Conservation (phyloP, 2,888 invertebrate species). For the Cosmorhoe ocellata region DNA sequence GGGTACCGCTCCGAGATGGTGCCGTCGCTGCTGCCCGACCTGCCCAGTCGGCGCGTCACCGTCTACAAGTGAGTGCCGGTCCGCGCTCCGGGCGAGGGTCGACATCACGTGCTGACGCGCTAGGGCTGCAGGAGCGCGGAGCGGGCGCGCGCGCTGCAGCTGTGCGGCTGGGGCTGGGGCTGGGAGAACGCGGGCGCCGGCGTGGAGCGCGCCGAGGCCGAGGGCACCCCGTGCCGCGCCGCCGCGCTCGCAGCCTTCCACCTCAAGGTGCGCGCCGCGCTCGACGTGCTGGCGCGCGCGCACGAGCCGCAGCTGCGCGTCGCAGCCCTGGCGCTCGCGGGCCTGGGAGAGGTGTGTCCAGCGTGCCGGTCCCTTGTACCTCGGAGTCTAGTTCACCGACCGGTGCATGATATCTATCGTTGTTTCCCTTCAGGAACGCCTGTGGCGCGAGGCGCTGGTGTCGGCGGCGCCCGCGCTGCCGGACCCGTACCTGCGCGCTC, state of each 20-base stretch:
- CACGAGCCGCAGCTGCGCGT: conserved; percentile 61
- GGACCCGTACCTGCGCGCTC: conserved; percentile 95
- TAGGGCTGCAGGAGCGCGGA: conserved; percentile 83
- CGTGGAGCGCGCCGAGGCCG: conserved; percentile 85
- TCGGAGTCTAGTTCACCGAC: neutral
- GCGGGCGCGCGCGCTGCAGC: conserved; percentile 89
- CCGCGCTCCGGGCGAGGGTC: neutral
- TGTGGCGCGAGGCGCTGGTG: conserved; percentile 92
- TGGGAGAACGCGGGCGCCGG: conserved; percentile 82
- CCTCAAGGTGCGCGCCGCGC: conserved; percentile 91
- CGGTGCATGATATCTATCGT: neutral
- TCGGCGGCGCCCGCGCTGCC: conserved; percentile 88
- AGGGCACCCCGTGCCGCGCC: conserved; percentile 88
- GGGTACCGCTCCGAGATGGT: conserved; percentile 84
- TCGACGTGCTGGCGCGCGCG: conserved; percentile 92
- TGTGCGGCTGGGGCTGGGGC: conserved; percentile 96
- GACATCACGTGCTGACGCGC: too few species aligned
- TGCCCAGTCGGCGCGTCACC: conserved; percentile 77
- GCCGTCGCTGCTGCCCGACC: conserved; percentile 84
- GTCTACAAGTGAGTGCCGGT: conserved; percentile 50
- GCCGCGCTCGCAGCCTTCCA: conserved; percentile 96
- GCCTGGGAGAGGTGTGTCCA: conserved; percentile 62
- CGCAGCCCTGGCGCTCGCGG: conserved; percentile 84
- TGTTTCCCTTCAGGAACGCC: conserved; percentile 86
- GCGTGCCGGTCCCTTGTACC: neutral